phyloP scores from a whole-genome alignment of 2,113 vertebrate species.

The Microtus oregoni region DNA sequence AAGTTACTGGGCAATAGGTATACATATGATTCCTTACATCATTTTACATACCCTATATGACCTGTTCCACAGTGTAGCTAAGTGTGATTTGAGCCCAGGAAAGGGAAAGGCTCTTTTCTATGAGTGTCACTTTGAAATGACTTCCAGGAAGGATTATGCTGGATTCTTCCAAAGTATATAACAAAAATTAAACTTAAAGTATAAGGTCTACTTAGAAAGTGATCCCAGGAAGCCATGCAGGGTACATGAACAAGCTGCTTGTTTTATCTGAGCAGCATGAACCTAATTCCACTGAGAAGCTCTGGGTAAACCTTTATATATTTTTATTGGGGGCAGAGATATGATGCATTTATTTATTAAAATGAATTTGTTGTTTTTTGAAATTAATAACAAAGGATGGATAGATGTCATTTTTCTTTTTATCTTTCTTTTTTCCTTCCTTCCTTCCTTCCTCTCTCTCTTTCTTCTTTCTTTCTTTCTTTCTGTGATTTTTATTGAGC shows the following conservation, averaged over 20 bases:
- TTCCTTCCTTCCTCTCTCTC: too few species aligned
- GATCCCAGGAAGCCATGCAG: neutral
- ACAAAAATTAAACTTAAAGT: neutral
- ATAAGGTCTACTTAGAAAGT: constrained; percentile 5
- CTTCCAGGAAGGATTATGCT: constrained; percentile 20
- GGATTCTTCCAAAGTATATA: constrained; percentile 7
- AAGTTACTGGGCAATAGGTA: neutral
- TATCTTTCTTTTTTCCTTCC: too few species aligned
- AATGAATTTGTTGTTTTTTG: neutral
- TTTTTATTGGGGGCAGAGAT: neutral
- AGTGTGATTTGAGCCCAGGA: neutral
- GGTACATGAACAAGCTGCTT: neutral
- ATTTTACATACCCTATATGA: constrained; percentile 9
- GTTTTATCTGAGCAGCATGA: neutral
- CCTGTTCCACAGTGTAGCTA: neutral
- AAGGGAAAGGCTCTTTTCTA: constrained; percentile 11
- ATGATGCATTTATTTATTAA: neutral
- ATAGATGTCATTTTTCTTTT: neutral
- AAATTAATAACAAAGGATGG: neutral
- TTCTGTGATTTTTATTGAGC: too few species aligned
- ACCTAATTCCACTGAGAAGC: neutral
- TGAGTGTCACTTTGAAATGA: neutral
- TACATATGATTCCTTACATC: neutral
- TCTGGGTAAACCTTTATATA: neutral
- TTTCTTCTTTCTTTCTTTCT: too few species aligned